phyloP scores from a whole-genome alignment of 2,797 vertebrate species.

The Naso thynnoides region DNA sequence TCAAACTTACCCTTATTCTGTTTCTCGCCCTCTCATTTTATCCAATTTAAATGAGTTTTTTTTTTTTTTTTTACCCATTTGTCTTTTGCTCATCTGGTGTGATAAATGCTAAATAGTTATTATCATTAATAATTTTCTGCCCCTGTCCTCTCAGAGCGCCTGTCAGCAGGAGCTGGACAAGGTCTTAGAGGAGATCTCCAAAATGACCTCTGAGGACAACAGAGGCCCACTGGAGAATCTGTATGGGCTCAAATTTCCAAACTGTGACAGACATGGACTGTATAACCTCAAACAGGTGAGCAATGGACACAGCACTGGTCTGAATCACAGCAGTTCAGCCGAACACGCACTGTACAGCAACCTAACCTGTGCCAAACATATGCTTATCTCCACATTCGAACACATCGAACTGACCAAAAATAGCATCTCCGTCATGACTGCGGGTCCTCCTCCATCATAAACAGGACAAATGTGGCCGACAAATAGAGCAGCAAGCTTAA shows the following conservation, averaged over 20 bases:
- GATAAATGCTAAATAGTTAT: background rate
- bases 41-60: background rate
- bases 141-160: conserved; percentile 80
- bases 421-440: no score
- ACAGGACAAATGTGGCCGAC: no score
- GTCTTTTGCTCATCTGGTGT: background rate
- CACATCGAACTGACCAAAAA: background rate
- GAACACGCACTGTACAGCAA: background rate
- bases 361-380: no score
- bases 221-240: conserved; percentile 93
- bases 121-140: background rate
- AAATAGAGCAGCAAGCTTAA: background rate
- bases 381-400: background rate
- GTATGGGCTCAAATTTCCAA: conserved; percentile 94
- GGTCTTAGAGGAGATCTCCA: conserved; percentile 93
- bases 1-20: conserved; percentile 5
- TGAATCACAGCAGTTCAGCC: background rate
- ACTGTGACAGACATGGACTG: conserved; percentile 93
- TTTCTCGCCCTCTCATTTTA: background rate
- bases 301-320: background rate
- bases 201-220: conserved; percentile 92
- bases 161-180: conserved; percentile 94
- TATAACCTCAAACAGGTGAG: conserved; percentile 97
- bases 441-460: no score
- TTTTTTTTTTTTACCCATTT: background rate